These are phyloP conservation scores for Coendou prehensilis DNA, from an alignment of 2,797 vertebrate genomes.

Conservation along the genomic window DNA sequence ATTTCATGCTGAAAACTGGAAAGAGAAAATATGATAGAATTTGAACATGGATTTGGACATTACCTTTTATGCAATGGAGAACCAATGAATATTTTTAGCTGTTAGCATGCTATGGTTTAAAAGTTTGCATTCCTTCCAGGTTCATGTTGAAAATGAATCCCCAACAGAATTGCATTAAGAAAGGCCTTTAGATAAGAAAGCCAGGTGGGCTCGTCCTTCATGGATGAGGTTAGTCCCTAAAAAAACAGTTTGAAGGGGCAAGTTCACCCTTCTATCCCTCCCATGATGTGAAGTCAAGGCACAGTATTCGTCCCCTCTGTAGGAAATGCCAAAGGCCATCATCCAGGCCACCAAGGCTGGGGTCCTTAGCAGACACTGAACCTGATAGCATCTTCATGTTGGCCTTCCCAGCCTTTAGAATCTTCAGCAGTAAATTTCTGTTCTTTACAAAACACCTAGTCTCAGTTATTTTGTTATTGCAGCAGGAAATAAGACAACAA, in stretches of 20 bases:
- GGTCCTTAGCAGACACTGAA: not conserved
- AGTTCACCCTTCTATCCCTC: not conserved
- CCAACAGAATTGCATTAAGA: not conserved
- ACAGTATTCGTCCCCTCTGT: not conserved
- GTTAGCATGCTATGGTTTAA: not conserved
- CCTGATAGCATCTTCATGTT: not conserved
- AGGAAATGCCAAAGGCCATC: not conserved
- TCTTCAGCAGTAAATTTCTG: not conserved
- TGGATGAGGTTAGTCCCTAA: not conserved
- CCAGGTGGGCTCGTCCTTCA: not conserved
- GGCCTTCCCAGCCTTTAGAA: not conserved
- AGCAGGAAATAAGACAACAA: not conserved
- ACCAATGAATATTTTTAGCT: not conserved
- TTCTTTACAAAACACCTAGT: not conserved
- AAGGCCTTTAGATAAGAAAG: not conserved
- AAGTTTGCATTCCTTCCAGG: not conserved
- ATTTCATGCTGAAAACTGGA: not conserved
- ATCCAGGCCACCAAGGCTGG: no score
- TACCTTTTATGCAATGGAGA: not conserved
- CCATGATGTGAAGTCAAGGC: not conserved
- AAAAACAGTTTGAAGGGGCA: not conserved
- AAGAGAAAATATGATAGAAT: not conserved
- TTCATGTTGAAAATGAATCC: not conserved
- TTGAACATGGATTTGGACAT: not conserved
- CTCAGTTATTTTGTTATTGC: not conserved